A percentile compares a stretch with the other conserved stretches of the same genome.
These are phyloP conservation scores for Caenorhabditis sinica DNA, from an alignment of 2,888 invertebrate genomes.

Conservation along the genomic window DNA sequence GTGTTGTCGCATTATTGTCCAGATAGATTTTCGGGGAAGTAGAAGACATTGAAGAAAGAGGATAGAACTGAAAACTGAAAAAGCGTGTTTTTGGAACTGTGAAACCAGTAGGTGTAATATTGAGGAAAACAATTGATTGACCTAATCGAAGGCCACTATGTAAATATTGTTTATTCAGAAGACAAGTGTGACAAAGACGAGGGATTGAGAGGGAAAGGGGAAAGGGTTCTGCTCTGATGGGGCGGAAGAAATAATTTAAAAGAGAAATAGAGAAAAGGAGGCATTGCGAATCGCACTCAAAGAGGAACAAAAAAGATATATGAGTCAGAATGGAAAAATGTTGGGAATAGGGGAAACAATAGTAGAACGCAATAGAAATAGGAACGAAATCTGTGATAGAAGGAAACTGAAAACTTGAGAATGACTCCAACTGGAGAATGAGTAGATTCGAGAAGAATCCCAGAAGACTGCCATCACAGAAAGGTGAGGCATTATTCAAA, in stretches of 20 bases:
- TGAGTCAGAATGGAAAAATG: background rate
- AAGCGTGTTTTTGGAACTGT: background rate
- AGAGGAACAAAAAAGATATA: background rate
- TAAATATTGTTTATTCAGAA: conserved; percentile 9
- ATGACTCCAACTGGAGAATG: background rate
- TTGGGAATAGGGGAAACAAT: background rate
- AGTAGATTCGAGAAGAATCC: too few species aligned
- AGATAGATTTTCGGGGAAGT: conserved; percentile 60
- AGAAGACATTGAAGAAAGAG: background rate
- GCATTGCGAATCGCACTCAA: background rate
- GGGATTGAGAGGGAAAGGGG: background rate
- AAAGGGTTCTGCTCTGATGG: conserved; percentile 49
- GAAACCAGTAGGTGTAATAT: conserved; percentile 22
- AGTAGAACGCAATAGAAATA: background rate
- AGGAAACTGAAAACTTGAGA: background rate
- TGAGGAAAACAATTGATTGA: conserved; percentile 8
- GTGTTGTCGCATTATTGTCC: conserved; percentile 79
- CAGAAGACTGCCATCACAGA: too few species aligned
- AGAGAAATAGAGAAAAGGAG: conserved; percentile 43
- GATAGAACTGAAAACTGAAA: conserved; percentile 2
- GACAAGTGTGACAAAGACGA: conserved; percentile 1
- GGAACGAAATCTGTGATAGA: background rate
- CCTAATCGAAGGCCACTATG: conserved; percentile 47
- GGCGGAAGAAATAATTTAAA: conserved; percentile 44
- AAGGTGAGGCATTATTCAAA: too few species aligned